Conservation (phyloP, 1,140 invertebrate genomes). For the Teleogryllus occipitalis region DNA sequence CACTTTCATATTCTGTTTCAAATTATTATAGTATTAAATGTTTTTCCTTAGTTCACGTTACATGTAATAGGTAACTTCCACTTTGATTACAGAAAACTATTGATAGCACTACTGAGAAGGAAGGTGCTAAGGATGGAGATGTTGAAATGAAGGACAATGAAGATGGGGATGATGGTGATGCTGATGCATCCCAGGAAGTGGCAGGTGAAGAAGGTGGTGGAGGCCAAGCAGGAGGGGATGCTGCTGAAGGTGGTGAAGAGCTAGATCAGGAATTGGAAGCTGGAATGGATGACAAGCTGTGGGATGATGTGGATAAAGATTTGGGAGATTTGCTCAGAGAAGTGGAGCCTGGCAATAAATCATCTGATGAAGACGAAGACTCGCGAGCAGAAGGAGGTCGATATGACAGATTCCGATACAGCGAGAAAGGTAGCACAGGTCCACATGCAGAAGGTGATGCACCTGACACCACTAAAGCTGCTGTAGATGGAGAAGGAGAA, state of each 20-base stretch:
- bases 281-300: conserved; percentile 46
- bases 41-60: no score
- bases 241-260: conserved; percentile 38
- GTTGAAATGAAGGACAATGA: neutral
- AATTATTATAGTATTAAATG: no score
- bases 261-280: conserved; percentile 19
- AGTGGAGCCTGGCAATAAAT: conserved; percentile 48
- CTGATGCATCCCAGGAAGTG: neutral
- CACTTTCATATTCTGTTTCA: no score
- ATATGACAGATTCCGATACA: conserved; percentile 23
- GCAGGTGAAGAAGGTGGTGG: neutral
- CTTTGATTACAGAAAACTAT: neutral
- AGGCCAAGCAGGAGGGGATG: conserved; percentile 3
- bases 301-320: conserved; percentile 68
- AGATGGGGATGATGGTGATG: neutral
- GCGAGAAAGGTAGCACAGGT: conserved; percentile 15
- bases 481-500: conserved; percentile 12
- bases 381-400: conserved; percentile 42
- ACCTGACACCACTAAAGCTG: neutral
- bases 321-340: conserved; percentile 57
- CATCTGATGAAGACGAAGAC: conserved; percentile 62
- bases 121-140: neutral
- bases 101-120: neutral
- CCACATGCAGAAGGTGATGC: conserved; percentile 16
- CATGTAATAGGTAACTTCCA: neutral